Base-by-base conservation (phyloP, 2,113 vertebrate genomes). In the Brachionichthys hirsutus region DNA sequence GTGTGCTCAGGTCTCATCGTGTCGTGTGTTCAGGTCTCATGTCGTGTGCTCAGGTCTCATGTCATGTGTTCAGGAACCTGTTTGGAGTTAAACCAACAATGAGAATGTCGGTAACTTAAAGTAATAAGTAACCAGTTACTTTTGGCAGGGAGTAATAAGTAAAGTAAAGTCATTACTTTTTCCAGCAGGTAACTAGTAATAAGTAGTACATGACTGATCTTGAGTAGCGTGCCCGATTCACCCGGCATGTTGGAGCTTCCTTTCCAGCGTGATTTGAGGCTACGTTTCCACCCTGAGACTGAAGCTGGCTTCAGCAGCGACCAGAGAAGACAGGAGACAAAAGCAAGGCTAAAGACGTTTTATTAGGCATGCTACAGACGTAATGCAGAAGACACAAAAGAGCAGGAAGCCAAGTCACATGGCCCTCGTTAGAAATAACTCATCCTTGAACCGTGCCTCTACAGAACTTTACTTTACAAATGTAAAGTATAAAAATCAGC, bases 281-380 rank as follows among this genome's bases (percentile, higher is more conserved):
- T 72, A 79, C 77, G 91, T 92, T 93, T 91, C 92, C 91, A 91
- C 89, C 89, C 90, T 90, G 89, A 84, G 77, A 66, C 75, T 67
- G 90, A 89, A 88, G 88, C 82, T 88, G 85, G 90, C 89, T 92
- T 91, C 88, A 84, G 90, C 80, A 92, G 91, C 90, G 91, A 93
- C 91, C 91, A 43, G 58, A 48, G 57, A 47, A 63, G 62, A 71
- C 58, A 38, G 88, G 90, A 91, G 92, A 38, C 92, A 94, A 90
- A 93, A 91, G 92, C 90, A 92, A 90, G 93, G 90, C 81, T 92
- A 90, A 91, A 92, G 91, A 92, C 90, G 91, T 98, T 98, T 87
- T 98, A 98, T 98, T 98, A 90, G 93, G 93, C 96, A 98, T 96
- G 95, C 95, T 94, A 98, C 95, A 98, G 93, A 94, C 87, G 93